Conservation (phyloP, 2,797 vertebrate genomes). For the Pangasius sanitwongsei region DNA sequence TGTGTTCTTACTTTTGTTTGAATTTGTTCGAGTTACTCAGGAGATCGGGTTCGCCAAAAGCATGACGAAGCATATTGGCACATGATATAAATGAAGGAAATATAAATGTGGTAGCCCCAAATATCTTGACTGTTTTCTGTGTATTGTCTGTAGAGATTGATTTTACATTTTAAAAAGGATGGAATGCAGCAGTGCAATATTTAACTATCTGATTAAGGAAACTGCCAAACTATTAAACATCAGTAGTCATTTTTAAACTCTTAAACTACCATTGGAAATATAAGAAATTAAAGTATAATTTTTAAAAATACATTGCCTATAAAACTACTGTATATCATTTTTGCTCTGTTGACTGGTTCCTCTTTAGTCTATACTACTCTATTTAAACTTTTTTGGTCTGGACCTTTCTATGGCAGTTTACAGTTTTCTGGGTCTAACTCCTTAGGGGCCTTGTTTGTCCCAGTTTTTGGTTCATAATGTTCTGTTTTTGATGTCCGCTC, state of each 20-base stretch:
- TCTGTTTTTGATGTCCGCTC: not conserved
- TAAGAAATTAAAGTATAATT: not conserved
- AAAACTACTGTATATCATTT: not conserved
- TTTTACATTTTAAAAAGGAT: not conserved
- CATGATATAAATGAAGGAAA: not conserved
- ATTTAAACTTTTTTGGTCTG: not conserved
- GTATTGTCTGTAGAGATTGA: not conserved
- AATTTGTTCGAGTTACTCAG: not conserved
- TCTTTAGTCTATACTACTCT: not conserved
- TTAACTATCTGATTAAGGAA: not conserved
- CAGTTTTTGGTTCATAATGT: slow-evolving; percentile 1
- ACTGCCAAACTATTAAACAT: not conserved
- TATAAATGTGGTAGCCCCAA: not conserved
- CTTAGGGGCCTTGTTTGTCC: slow-evolving; percentile 13
- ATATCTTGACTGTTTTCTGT: not conserved
- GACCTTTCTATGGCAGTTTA: not conserved
- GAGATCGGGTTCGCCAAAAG: not conserved
- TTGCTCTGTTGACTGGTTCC: not conserved
- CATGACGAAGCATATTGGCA: not conserved
- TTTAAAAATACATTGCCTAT: not conserved
- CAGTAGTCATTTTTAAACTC: not conserved
- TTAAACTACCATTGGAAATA: not conserved
- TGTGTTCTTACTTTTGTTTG: not conserved
- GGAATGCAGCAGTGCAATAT: not conserved
- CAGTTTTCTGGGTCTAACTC: slow-evolving; percentile 19